Base-by-base conservation (phyloP, 2,888 invertebrate genomes). In the Drosophila ezoana region DNA sequence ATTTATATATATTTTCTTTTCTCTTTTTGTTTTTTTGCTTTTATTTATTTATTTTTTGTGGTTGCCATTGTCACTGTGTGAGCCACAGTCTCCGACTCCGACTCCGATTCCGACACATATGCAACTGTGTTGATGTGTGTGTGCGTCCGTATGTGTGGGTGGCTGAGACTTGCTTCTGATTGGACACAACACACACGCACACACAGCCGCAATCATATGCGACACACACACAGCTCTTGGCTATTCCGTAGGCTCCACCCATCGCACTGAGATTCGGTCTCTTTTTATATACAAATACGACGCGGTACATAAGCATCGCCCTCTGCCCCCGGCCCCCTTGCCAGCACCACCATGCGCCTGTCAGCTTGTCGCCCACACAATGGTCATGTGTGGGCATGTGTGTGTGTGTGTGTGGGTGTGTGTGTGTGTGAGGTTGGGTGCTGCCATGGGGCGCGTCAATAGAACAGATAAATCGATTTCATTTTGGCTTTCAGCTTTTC, bases 401-500 rank as follows among this genome's bases (percentile, higher is more conserved):
- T 48, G 37, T 60, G 28, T 54, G 47, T 59, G 48, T 54, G 49
- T 59, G 41, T 13, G 44, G 48, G 51, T n/a, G 53, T 43, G 66
- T 54, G 49, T 49, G 63, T 20, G 48, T 48, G 23, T 16, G 59
- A 8, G 28, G 48, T 16, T 56, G 56, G 38, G 40, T 65, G 63
- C 57, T 41, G 49, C 32, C 28, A 41, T 37, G 40, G 40, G 48
- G 54, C 40, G 47, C 62, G 28, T 79, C 87, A 84, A 87, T 87
- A 79, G 77, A 81, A 82, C 87, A 86, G 83, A 88, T 85, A 85
- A 88, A 85, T 85, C 85, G 85, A 85, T 85, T 83, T 62, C 76
- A 69, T 77, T 69, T 85, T 70, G 51, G 53, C 33, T 62, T 69
- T 69, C 53, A 28, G 56, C 65, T 66, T 62, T 49, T 28, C 23